These are phyloP conservation scores for Colossoma macropomum DNA, from an alignment of 2,113 vertebrate genomes.

Conservation along the genomic window DNA sequence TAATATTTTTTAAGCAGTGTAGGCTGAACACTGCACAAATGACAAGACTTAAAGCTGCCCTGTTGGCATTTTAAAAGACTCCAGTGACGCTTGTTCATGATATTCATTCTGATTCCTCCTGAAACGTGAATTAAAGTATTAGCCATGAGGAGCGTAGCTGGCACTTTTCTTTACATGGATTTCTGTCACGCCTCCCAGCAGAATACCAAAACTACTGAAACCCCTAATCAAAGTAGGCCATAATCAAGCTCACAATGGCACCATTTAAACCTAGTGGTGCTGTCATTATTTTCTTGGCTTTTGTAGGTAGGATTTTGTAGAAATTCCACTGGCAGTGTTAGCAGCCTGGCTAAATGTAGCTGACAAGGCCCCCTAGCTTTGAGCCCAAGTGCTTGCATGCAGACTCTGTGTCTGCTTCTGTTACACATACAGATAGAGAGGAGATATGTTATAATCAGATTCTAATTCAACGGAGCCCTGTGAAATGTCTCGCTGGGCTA, in stretches of 20 bases:
- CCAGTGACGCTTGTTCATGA: constrained; percentile 53
- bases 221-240: constrained; percentile 19
- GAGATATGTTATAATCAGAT: constrained; percentile 36
- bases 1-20: too few relatives aligned
- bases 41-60: too few relatives aligned
- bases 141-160: constrained; percentile 61
- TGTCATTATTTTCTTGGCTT: constrained; percentile 18
- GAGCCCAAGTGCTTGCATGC: not conserved
- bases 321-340: constrained; percentile 16
- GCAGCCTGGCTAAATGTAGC: not conserved
- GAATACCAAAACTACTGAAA: constrained; percentile 46
- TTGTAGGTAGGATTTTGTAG: not conserved
- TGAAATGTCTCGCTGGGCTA: constrained; percentile 51
- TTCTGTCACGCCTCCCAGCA: constrained; percentile 57
- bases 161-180: constrained; percentile 47
- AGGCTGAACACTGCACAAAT: too few relatives aligned
- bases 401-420: not conserved
- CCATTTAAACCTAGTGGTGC: not conserved
- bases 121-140: constrained; percentile 62
- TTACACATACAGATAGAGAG: constrained; percentile 8
- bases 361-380: constrained; percentile 13
- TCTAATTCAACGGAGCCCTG: constrained; percentile 46
- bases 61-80: not conserved
- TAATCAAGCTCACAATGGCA: constrained; percentile 54
- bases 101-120: constrained; percentile 57